Evolutionary conservation across 2,113 vertebrate species (phyloP), one percentile per base, ranked within the genome.

Genomic region (Corydoras sp.): DNA sequence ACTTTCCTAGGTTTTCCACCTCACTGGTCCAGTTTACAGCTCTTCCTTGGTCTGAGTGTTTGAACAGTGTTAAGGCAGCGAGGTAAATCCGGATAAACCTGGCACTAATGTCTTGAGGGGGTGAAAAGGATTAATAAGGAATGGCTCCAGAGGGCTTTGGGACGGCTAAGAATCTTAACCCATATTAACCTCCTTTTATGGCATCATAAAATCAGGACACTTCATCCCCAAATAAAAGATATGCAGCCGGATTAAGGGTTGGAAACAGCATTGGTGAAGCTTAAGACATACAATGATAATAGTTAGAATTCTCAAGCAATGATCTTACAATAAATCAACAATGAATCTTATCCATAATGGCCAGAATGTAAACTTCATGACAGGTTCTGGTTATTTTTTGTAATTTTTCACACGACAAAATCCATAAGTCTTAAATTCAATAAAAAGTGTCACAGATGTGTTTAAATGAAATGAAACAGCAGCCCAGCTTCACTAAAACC

Each of bases 161-260:
- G 82, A 81, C 83, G 81, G 86, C 80, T 94, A 92, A 93, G 90
- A 88, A 89, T 88, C 90, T 94, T 93, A 92, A 92, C 91, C 91
- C 87, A 86, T 90, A 69, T 88, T 88, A 91, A 91, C 91, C 87
- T 90, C 84, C 84, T 84, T 65, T 90, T 83, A 91, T 90, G 89
- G 90, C 82, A 79, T 79, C 83, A 87, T 84, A 82, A 87, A 86
- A 89, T 87, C 88, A 91, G 86, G 83, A 75, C 83, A 86, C 72
- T 80, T 71, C n/a, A 63, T 9, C 59, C n/a, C 24, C 62, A 71
- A 56, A 62, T 58, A 60, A 58, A 73, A 72, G 10, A 13, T 12
- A 18, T 55, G n/a, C 9, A 51, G 13, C 13, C 61, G 10, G 31
- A 58, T 13, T 31, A 43, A n/a, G 54, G 13, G 3, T n/a, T 56